These are phyloP conservation scores for Ellobius talpinus DNA, from an alignment of 2,113 vertebrate species.

Conservation along the genomic window DNA sequence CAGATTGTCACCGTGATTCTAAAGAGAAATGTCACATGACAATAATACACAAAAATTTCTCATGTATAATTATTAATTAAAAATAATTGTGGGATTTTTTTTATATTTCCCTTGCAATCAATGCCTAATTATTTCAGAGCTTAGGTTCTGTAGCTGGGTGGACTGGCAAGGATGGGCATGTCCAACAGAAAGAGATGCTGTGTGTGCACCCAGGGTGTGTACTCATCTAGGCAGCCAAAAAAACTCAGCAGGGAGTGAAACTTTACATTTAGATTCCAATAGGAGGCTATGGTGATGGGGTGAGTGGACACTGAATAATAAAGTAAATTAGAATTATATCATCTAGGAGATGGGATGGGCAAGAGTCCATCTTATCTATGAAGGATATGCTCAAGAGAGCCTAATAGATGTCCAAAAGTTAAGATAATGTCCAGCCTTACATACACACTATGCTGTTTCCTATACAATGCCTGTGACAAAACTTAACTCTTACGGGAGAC, in stretches of 20 bases:
- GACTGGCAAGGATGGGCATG: neutral
- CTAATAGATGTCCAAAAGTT: neutral
- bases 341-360: neutral
- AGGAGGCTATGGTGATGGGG: neutral
- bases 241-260: neutral
- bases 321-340: neutral
- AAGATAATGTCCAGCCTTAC: neutral
- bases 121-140: neutral
- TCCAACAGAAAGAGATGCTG: neutral
- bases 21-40: neutral
- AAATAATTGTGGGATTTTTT: neutral
- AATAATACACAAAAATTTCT: neutral
- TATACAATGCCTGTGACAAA: neutral
- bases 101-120: conserved; percentile 27
- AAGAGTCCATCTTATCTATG: neutral
- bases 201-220: neutral
- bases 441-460: neutral
- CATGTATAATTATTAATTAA: neutral
- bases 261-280: neutral
- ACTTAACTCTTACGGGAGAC: neutral
- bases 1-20: neutral
- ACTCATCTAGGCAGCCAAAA: neutral
- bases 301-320: neutral
- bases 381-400: neutral
- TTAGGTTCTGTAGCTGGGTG: neutral